Evolutionary conservation across 2,888 invertebrate species (phyloP), one percentile per base, ranked within the genome.

Genomic region (Altica lythri): DNA sequence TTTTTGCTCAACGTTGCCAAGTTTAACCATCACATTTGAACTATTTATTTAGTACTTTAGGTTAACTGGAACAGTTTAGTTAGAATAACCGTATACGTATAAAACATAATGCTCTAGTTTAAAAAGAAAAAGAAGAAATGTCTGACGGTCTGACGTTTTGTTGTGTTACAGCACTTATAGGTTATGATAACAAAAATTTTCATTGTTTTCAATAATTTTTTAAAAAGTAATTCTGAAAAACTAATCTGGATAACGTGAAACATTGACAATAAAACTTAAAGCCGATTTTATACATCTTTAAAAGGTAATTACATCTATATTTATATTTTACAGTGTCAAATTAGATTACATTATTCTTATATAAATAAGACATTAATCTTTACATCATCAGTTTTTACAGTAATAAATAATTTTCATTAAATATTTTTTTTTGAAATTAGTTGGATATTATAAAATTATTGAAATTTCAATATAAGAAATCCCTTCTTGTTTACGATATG

Each of bases 251-350:
- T 22, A 40, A 25, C 40, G 22, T 14, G 25, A 40, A 40, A 40
- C 40, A 40, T 22, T 22, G 40, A 40, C 40, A 40, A 40, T 40
- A 40, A 16, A 40, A 40, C 2, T n/a, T n/a, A n/a, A 1, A 22
- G 25, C 4, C 22, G 22, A 22, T 6, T 12, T 9, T 13, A 22
- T 18, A 22, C 8, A n/a, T 40, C 22, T 40, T 9, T 2, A n/a
- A 14, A 19, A 22, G 40, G 10, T 22, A 40, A 40, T 40, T 22
- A 8, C 2, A 40, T 12, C 6, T 40, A 40, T n/a, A 22, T 12
- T 22, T 40, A 25, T 18, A 22, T 9, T 4, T 9, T 14, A 25
- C 37, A n/a, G 37, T 37, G 37, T n/a, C n/a, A n/a, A n/a, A n/a
- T n/a, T n/a, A n/a, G n/a, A n/a, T 37, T 37, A 30, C 4, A 8